Evolutionary conservation across 2,797 vertebrate species (phyloP).

Genomic region (Leptoclinus maculatus): DNA sequence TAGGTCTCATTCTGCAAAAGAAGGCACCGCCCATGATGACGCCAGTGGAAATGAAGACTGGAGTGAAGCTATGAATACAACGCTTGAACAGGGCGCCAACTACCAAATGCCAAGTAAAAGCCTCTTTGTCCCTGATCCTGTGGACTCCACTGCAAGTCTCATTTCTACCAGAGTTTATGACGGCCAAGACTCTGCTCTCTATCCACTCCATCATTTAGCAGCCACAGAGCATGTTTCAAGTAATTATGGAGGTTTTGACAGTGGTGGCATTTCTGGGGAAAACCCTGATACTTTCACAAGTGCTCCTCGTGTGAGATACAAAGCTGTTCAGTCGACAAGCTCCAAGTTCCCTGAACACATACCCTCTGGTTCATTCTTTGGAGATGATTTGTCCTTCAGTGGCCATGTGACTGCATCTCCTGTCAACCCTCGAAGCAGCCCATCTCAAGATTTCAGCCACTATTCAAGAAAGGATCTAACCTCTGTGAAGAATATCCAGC

Average conservation of each 20-base stretch:
- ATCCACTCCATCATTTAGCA: conserved; percentile 10
- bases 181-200: not conserved
- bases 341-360: conserved; percentile 6
- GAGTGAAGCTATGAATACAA: conserved; percentile 14
- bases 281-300: not conserved
- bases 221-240: conserved; percentile 7
- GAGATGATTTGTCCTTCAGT: conserved; percentile 7
- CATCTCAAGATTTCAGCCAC: conserved; percentile 16
- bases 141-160: conserved; percentile 2
- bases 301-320: not conserved
- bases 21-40: not conserved
- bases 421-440: not conserved
- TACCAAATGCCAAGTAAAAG: conserved; percentile 40
- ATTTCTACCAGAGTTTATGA: conserved; percentile 34
- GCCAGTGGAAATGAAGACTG: conserved; percentile 32
- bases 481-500: conserved; percentile 1
- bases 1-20: not conserved
- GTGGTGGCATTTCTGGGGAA: not conserved
- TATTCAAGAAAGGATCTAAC: conserved; percentile 11
- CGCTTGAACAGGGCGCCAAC: conserved; percentile 4
- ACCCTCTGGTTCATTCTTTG: conserved; percentile 1
- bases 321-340: not conserved
- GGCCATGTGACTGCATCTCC: not conserved
- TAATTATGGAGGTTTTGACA: conserved; percentile 15
- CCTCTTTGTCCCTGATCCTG: conserved; percentile 16